Percentiles rank a stretch among this genome's conserved stretches.
phyloP scores from a whole-genome alignment of 2,888 invertebrate genomes.

The Capitulum mitella region DNA sequence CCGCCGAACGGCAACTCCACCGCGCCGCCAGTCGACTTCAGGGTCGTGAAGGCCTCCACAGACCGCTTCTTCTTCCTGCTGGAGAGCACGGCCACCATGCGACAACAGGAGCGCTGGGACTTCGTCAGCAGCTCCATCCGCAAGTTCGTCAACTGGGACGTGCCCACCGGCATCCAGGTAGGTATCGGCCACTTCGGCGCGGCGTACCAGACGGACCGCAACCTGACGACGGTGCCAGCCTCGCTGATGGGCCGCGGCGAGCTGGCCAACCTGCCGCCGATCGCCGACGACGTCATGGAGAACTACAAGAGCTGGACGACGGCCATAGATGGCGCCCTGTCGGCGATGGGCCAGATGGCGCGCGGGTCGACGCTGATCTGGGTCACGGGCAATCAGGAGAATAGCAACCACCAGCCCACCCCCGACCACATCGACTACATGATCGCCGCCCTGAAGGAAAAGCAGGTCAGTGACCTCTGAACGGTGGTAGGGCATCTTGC shows the following conservation, averaged over 20 bases:
- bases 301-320: not conserved
- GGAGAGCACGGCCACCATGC: conserved; percentile 22
- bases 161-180: conserved; percentile 44
- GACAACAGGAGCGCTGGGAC: conserved; percentile 52
- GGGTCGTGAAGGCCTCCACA: not conserved
- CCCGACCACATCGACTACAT: not conserved
- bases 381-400: conserved; percentile 4
- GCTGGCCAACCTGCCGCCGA: conserved; percentile 20
- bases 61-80: conserved; percentile 24
- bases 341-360: not conserved
- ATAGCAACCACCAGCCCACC: not conserved
- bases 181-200: conserved; percentile 39
- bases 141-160: conserved; percentile 53
- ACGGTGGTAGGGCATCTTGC: too few relatives aligned
- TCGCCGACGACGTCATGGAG: conserved; percentile 16
- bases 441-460: not conserved
- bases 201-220: conserved; percentile 31
- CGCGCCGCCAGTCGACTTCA: not conserved
- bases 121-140: conserved; percentile 53
- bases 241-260: conserved; percentile 22
- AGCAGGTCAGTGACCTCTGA: not conserved
- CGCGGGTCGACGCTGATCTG: not conserved
- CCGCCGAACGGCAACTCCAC: not conserved
- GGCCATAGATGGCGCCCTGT: conserved; percentile 11
- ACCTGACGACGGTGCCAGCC: conserved; percentile 32